A percentile compares a stretch with the other conserved stretches of the same genome.
Conservation (phyloP, 30 jellyfish, hydroid and myxozoan species). For the Phacellophora camtschatica region DNA sequence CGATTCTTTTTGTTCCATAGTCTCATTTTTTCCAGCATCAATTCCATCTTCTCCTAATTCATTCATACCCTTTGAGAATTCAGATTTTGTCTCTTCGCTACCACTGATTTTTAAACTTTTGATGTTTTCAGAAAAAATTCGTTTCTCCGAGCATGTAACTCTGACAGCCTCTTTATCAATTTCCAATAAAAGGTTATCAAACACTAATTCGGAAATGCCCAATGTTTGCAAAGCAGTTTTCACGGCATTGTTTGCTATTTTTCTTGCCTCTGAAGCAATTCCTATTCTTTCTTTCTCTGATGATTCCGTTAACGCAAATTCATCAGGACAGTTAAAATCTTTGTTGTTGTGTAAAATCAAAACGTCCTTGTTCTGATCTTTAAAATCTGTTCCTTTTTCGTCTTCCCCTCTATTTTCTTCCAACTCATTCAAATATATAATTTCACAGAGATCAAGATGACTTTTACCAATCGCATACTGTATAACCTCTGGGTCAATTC, state of each 20-base stretch:
- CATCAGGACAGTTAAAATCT: neutral
- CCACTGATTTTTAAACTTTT: too few relatives aligned
- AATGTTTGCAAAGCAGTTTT: slow-evolving; percentile 42
- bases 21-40: too few relatives aligned
- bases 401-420: neutral
- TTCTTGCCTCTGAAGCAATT: slow-evolving; percentile 3
- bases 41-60: too few relatives aligned
- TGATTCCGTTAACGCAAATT: neutral
- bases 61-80: too few relatives aligned
- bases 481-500: neutral
- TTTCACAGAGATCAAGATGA: too few relatives aligned
- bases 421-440: neutral
- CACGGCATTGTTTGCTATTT: slow-evolving; percentile 50
- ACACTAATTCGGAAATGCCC: slow-evolving; percentile 41
- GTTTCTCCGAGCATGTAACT: too few relatives aligned
- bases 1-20: too few relatives aligned
- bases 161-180: too few relatives aligned
- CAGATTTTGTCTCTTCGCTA: too few relatives aligned
- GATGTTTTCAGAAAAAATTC: too few relatives aligned
- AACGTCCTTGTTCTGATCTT: neutral
- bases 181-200: too few relatives aligned
- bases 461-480: neutral
- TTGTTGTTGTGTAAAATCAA: neutral
- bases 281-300: too few relatives aligned
- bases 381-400: neutral